Base-by-base conservation (phyloP, 1,140 invertebrate species). In the Saxidomus purpurata region DNA sequence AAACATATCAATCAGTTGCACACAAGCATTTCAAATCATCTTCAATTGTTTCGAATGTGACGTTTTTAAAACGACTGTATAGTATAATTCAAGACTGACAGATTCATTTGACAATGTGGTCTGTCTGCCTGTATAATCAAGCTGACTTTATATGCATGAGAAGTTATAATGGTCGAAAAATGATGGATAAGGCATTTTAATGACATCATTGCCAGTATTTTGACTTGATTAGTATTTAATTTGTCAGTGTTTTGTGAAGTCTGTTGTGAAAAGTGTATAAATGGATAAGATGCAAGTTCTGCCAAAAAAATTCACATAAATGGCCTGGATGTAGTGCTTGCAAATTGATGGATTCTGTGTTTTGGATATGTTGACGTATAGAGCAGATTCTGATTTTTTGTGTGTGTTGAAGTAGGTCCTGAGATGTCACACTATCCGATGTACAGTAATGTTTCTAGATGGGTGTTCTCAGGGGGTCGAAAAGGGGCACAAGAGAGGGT, bases 371-470 rank as follows among this genome's bases (percentile, higher is more conserved):
- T 43, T 28, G 19, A 77, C 2, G 28, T 47, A 13, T 47, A 31
- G 19, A 22, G 34, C 2, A 77, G 28, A 9, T 43, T 28, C 31
- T 47, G 15, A 43, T 22, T 34, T 36, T 13, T n/a, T 31, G 47
- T 77, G 28, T 43, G n/a, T 15, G 36, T 31, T 43, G 38, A 36
- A 8, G 28, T 34, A n/a, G 9, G 19, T 55, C 52, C 49, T 19
- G 69, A 15, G 34, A 89, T 89, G 87, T 55, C 87, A 34, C 87
- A 79, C 28, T 89, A 77, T 76, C 87, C 87, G 22, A 49, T 89
- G 28, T 89, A 83, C 38, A 76, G 87, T 49, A 89, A 89, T 77
- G 87, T 89, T 6, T 89, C 87, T 0, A 22, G 80, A 34, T 89
- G 87, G 87, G 87, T 82, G 34, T 89, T 89, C 38, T 59, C 87